phyloP scores from a whole-genome alignment of 2,113 vertebrate genomes.

The Chlamydotis undulata region DNA sequence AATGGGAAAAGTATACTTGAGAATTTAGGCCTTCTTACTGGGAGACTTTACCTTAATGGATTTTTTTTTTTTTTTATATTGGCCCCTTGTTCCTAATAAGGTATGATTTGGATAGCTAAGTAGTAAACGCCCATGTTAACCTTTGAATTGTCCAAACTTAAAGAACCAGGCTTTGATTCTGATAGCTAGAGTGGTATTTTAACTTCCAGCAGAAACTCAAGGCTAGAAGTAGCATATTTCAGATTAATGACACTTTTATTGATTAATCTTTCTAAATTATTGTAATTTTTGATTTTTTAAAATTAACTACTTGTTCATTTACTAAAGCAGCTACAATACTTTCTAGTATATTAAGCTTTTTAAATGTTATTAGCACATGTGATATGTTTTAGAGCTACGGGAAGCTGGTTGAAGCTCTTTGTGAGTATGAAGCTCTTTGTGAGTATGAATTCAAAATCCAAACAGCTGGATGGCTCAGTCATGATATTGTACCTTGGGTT shows the following conservation, averaged over 20 bases:
- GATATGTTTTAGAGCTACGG: neutral
- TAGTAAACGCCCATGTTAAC: neutral
- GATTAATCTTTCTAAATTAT: neutral
- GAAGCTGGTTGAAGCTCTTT: neutral
- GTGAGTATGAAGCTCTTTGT: neutral
- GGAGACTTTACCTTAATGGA: neutral
- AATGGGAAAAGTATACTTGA: neutral
- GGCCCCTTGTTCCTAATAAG: neutral
- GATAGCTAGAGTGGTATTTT: neutral
- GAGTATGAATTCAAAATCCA: neutral
- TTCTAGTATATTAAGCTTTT: neutral
- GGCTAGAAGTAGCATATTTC: neutral
- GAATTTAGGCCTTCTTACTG: neutral
- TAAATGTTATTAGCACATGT: neutral
- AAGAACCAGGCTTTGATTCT: neutral
- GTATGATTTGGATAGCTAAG: neutral
- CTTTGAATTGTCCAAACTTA: neutral
- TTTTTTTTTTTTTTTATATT: fast-evolving
- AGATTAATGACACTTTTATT: neutral
- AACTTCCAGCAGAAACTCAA: neutral
- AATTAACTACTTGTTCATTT: neutral
- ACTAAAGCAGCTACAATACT: neutral
- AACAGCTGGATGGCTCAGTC: neutral
- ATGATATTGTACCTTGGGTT: neutral
- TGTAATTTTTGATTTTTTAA: neutral